These are phyloP conservation scores for Aphelenchoides besseyi DNA, from an alignment of 1,140 invertebrate genomes.

Conservation along the genomic window DNA sequence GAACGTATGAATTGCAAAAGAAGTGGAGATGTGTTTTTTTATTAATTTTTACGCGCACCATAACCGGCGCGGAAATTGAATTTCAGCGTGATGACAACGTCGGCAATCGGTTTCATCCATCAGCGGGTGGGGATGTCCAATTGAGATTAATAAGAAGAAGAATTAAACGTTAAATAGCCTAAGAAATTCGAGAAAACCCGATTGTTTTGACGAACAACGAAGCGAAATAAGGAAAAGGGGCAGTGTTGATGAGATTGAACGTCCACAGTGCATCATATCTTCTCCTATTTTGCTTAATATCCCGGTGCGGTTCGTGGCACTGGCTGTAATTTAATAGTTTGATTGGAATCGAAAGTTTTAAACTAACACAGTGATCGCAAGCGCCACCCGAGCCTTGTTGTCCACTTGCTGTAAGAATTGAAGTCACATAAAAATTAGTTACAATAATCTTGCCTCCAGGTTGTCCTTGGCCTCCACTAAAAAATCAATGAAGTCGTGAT, in stretches of 20 bases:
- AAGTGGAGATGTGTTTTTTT: neutral
- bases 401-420: neutral
- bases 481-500: too few relatives aligned
- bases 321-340: too few relatives aligned
- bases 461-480: neutral
- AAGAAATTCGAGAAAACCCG: neutral
- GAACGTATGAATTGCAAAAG: neutral
- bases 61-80: neutral
- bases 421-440: neutral
- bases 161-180: neutral
- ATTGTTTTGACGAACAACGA: neutral
- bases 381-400: slow-evolving; percentile 6
- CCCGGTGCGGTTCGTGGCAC: slow-evolving; percentile 36
- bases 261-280: neutral
- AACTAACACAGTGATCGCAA: slow-evolving; percentile 37
- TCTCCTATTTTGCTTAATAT: slow-evolving; percentile 15
- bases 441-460: neutral
- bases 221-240: neutral
- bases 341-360: too few relatives aligned
- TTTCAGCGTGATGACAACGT: neutral
- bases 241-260: neutral
- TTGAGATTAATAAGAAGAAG: too few relatives aligned
- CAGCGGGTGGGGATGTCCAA: neutral
- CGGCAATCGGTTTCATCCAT: neutral
- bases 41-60: neutral